phyloP scores from a whole-genome alignment of 1,140 invertebrate species.

The Helicoverpa armigera region DNA sequence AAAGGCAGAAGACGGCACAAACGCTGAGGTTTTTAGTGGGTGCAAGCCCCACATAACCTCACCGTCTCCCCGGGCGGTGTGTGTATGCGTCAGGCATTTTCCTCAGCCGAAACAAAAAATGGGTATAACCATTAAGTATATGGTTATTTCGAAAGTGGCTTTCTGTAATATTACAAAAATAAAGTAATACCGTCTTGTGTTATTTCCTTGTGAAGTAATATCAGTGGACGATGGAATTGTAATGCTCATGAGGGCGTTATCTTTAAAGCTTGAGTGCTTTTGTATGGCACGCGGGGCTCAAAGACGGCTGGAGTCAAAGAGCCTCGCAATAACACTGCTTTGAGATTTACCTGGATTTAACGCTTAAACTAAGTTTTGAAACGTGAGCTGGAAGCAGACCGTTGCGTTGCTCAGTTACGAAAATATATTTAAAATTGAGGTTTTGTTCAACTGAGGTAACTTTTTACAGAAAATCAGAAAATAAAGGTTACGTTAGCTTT shows the following conservation, averaged over 20 bases:
- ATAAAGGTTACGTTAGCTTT: not conserved
- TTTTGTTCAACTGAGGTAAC: not conserved
- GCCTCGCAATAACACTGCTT: not conserved
- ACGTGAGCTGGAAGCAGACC: not conserved
- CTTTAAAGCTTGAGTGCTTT: slow-evolving; percentile 22
- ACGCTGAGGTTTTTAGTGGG: no score
- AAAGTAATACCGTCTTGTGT: no score
- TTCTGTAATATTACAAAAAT: not conserved
- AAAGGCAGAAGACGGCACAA: no score
- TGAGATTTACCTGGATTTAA: slow-evolving; percentile 1
- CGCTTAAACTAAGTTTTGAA: not conserved
- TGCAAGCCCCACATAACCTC: no score
- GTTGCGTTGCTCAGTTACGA: not conserved
- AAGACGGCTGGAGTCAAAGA: slow-evolving; percentile 10
- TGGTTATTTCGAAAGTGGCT: not conserved
- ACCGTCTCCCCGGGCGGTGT: no score
- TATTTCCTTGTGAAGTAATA: not conserved
- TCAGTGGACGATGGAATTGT: not conserved
- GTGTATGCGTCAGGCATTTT: no score
- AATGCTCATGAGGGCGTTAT: slow-evolving; percentile 21
- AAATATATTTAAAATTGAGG: not conserved
- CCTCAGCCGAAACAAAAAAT: no score
- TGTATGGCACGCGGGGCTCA: not conserved
- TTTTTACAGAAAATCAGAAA: not conserved
- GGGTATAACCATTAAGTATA: no score